Evolutionary conservation across 2,113 vertebrate genomes (phyloP).

Genomic region (Reinhardtius hippoglossoides): DNA sequence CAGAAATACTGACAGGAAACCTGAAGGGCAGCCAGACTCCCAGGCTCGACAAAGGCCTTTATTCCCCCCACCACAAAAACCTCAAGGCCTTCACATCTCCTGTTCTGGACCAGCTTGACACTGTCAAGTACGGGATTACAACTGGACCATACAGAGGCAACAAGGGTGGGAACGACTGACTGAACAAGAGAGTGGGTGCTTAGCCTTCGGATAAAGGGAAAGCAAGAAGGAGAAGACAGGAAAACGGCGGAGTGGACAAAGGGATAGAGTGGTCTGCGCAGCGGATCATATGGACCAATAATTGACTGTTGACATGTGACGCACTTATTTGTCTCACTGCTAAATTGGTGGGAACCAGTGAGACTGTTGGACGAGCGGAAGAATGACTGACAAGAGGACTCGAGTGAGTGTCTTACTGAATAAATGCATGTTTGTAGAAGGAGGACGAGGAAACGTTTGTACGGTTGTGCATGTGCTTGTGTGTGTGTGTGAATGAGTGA

Average conservation of each 20-base stretch:
- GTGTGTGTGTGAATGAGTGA: slow-evolving; percentile 44
- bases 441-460: slow-evolving; percentile 47
- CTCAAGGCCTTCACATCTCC: slow-evolving; percentile 63
- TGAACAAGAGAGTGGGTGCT: slow-evolving; percentile 67
- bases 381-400: slow-evolving; percentile 20
- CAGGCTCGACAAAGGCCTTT: slow-evolving; percentile 48
- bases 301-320: slow-evolving; percentile 73
- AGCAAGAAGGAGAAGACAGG: slow-evolving; percentile 41
- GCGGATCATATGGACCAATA: slow-evolving; percentile 57
- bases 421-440: slow-evolving; percentile 57
- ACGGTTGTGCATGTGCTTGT: slow-evolving; percentile 18
- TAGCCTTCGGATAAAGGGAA: slow-evolving; percentile 63
- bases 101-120: slow-evolving; percentile 65
- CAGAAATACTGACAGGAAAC: slow-evolving; percentile 65
- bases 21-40: slow-evolving; percentile 57
- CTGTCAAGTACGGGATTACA: slow-evolving; percentile 68
- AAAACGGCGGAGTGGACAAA: slow-evolving; percentile 45
- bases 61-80: slow-evolving; percentile 52
- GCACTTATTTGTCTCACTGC: slow-evolving; percentile 77
- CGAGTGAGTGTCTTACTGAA: slow-evolving; percentile 41
- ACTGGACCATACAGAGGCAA: slow-evolving; percentile 63
- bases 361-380: slow-evolving; percentile 50
- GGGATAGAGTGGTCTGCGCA: slow-evolving; percentile 52
- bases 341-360: slow-evolving; percentile 62
- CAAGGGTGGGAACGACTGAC: slow-evolving; percentile 51